Evolutionary conservation across 1,140 invertebrate species (phyloP).

Genomic region (Episyrphus balteatus): DNA sequence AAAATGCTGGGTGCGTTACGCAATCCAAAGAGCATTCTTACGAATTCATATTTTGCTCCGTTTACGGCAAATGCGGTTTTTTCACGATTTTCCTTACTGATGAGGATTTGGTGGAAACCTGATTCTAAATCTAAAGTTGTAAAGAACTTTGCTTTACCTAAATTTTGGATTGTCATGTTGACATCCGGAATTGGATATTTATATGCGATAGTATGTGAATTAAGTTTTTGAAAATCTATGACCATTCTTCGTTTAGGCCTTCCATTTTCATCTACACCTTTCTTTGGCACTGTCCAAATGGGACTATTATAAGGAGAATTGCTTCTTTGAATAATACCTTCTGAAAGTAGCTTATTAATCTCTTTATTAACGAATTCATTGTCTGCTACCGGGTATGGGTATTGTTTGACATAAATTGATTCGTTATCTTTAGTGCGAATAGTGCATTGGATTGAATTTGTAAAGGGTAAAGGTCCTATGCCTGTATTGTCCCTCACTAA

Average conservation of each 20-base stretch:
- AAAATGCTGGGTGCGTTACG: background rate
- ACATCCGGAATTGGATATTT: constrained; percentile 1
- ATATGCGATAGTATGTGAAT: background rate
- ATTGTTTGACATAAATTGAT: constrained; percentile 1
- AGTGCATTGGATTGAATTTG: background rate
- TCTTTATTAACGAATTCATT: constrained; percentile 1
- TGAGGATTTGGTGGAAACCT: too few relatives aligned
- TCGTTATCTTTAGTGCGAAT: constrained; percentile 1
- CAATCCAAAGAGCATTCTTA: background rate
- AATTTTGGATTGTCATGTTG: constrained; percentile 1
- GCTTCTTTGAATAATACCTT: constrained; percentile 1
- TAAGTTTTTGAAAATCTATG: constrained; percentile 2
- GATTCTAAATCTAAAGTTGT: background rate
- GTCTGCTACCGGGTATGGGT: background rate
- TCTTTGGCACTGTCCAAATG: constrained; percentile 7
- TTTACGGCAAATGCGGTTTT: background rate
- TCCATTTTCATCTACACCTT: background rate
- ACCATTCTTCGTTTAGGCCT: constrained; percentile 2
- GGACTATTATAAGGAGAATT: constrained; percentile 4
- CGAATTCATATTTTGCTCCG: background rate
- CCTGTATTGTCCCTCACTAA: background rate
- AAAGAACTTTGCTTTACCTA: background rate
- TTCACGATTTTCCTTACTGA: background rate
- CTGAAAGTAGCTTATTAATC: background rate
- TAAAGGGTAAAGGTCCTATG: background rate